phyloP scores from a whole-genome alignment of 1,140 invertebrate genomes.

The Brachionus rubens region DNA sequence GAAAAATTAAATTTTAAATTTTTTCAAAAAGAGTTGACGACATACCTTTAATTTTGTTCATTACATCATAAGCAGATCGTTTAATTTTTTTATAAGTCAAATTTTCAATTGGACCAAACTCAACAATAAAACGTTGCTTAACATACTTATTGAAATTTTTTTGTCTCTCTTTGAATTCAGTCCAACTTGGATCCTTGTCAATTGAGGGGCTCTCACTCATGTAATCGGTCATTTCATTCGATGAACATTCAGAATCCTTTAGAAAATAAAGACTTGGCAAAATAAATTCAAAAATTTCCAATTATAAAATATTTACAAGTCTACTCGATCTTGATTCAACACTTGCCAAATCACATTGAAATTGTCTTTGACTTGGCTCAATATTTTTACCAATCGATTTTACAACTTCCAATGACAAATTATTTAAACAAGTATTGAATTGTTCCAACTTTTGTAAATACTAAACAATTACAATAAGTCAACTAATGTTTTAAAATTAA shows the following conservation, averaged over 20 bases:
- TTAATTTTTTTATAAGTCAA: constrained; percentile 42
- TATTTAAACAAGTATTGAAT: constrained; percentile 12
- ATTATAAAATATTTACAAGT: not conserved
- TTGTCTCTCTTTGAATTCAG: constrained; percentile 26
- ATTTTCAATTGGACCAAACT: constrained; percentile 34
- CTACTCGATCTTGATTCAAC: not conserved
- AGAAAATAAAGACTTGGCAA: not conserved
- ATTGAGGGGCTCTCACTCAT: not conserved
- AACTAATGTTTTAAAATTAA: not conserved
- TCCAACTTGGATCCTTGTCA: not conserved
- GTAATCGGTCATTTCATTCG: not conserved
- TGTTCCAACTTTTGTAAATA: constrained; percentile 35
- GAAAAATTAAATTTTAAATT: not conserved
- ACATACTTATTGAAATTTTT: constrained; percentile 42
- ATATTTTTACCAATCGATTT: not conserved
- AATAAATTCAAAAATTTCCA: not conserved
- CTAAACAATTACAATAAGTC: not conserved
- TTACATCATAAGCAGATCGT: constrained; percentile 10
- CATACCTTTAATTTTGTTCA: constrained; percentile 34
- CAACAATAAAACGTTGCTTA: constrained; percentile 14
- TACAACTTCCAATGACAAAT: not conserved
- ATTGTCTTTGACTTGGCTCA: not conserved
- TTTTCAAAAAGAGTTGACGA: too few relatives aligned
- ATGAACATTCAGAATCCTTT: constrained; percentile 19
- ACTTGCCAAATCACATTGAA: not conserved